Evolutionary conservation across 2,113 vertebrate genomes (phyloP).

Genomic region (Nematolebias whitei): DNA sequence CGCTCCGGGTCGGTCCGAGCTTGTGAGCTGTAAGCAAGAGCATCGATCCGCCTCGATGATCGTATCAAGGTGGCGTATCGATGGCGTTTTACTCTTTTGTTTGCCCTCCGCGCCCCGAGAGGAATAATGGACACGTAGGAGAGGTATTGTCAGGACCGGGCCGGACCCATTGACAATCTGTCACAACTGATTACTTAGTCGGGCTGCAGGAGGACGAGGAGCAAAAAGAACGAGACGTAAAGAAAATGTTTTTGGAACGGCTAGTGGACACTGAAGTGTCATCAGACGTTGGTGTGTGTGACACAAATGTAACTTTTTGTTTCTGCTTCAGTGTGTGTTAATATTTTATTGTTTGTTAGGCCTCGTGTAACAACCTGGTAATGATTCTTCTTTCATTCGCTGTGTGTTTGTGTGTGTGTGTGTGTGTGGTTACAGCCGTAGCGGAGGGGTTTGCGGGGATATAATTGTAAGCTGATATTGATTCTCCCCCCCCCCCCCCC

Average conservation of each 20-base stretch:
- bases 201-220: constrained; percentile 29
- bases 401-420: constrained; percentile 36
- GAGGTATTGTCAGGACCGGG: constrained; percentile 73
- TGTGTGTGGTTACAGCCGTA: constrained; percentile 33
- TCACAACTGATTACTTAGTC: constrained; percentile 79
- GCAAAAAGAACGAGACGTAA: constrained; percentile 11
- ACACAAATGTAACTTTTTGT: constrained; percentile 15
- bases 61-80: constrained; percentile 61
- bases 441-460: constrained; percentile 66
- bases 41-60: constrained; percentile 63
- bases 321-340: constrained; percentile 29
- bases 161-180: constrained; percentile 75
- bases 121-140: constrained; percentile 74
- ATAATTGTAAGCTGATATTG: constrained; percentile 82
- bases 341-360: constrained; percentile 54
- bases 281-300: not conserved
- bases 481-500: constrained; percentile 73
- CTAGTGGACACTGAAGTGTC: constrained; percentile 16
- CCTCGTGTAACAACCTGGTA: no score
- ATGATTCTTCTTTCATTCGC: constrained; percentile 35
- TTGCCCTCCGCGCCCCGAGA: constrained; percentile 54
- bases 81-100: constrained; percentile 61
- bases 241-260: constrained; percentile 37
- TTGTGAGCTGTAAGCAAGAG: constrained; percentile 64
- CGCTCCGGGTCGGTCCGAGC: constrained; percentile 27